Evolutionary conservation across 2,113 vertebrate genomes (phyloP), one percentile per base, ranked within the genome.

Genomic region (Pseudorhombus dupliciocellatus): DNA sequence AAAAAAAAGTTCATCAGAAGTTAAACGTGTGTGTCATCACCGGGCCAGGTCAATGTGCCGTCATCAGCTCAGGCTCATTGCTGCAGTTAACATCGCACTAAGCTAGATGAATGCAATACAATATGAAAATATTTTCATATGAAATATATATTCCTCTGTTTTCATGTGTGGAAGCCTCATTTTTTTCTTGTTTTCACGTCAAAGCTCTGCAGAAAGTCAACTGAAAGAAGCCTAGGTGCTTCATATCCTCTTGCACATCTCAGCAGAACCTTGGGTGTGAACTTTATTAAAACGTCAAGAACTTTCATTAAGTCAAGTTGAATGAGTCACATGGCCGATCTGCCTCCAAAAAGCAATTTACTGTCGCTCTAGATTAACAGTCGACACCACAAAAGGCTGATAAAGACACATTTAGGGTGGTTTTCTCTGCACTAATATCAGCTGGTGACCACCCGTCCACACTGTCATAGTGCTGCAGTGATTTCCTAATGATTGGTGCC

Each of bases 101-200:
- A 8, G 16, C 61, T 50, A 37, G 51, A 69, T 4, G 34, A 61
- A 61, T 60, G 57, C 21, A 22, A 42, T 28, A 7, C 15, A 9
- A 66, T 71, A 52, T 52, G 30, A 71, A 81, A 71, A 76, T 70
- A 76, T 78, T 81, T 79, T 64, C 10, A 37, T 7, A 54, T 75
- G 46, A 66, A 56, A 70, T 52, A 37, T 51, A 50, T 25, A 60
- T 76, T 71, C 69, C 16, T 7, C 52, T 77, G 79, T 61, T 77
- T 72, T 66, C 26, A 63, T 63, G 55, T 52, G 25, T 28, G 18
- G 11, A 16, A 50, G 54, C 57, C 50, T 67, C n/a, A 55, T 73
- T 61, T 85, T 72, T 67, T 66, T 53, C 67, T 52, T 31, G 66
- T 79, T 73, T 80, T 78, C 69, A 31, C 44, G 74, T 78, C 15